These are phyloP conservation scores for Stenodera caucasica DNA, from an alignment of 2,888 invertebrate genomes.

Conservation along the genomic window DNA sequence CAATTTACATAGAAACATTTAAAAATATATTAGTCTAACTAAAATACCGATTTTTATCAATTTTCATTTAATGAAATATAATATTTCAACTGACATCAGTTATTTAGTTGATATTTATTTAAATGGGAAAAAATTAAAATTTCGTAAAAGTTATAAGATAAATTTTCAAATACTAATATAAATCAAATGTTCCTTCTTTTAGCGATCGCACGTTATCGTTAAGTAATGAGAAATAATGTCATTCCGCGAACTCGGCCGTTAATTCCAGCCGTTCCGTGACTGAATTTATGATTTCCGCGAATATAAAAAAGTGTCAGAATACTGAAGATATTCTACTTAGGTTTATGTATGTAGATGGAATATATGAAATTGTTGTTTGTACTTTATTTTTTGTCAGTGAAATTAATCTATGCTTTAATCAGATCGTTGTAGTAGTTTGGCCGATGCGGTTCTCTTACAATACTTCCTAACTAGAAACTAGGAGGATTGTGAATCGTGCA, in stretches of 20 bases:
- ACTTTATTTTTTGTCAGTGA: too few species aligned
- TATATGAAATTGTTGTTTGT: too few species aligned
- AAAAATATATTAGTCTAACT: constrained; percentile 28
- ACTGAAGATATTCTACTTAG: not conserved
- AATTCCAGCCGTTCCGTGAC: constrained; percentile 8
- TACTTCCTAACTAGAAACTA: constrained; percentile 1
- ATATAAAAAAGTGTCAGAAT: not conserved
- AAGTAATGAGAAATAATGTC: constrained; percentile 3
- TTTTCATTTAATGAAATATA: not conserved
- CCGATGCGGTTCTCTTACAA: not conserved
- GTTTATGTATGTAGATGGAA: not conserved
- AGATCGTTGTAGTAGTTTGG: constrained; percentile 4
- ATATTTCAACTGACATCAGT: constrained; percentile 14
- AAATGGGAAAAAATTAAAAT: constrained; percentile 1
- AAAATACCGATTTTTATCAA: constrained; percentile 25
- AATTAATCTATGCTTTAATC: not conserved
- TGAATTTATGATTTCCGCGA: constrained; percentile 8
- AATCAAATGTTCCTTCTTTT: constrained; percentile 4
- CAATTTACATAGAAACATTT: constrained; percentile 35
- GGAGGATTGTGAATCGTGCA: constrained; percentile 2
- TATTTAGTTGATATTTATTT: too few species aligned
- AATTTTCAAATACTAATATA: not conserved
- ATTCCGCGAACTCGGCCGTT: constrained; percentile 7
- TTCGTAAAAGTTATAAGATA: not conserved
- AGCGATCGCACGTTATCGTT: constrained; percentile 8